phyloP scores from a whole-genome alignment of 2,113 vertebrate species.

The Ciconia maguari region DNA sequence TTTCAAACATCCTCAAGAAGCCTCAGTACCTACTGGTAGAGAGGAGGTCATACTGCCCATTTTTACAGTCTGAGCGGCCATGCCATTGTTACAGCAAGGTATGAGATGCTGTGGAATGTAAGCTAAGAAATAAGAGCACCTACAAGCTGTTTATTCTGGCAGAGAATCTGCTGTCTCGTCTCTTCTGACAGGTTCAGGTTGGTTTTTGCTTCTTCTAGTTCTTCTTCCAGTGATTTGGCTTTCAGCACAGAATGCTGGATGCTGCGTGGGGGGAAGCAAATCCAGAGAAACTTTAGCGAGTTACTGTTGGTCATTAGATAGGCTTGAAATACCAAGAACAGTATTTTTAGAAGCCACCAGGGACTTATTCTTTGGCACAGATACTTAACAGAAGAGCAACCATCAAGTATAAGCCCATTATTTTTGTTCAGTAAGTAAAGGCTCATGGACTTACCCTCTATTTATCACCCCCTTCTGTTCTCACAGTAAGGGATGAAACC shows the following conservation, averaged over 20 bases:
- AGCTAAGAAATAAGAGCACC: background rate
- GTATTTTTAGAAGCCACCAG: constrained; percentile 1
- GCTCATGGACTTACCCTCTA: background rate
- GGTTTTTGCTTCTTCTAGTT: constrained; percentile 89
- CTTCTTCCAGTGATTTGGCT: constrained; percentile 85
- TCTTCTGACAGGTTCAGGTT: constrained; percentile 80
- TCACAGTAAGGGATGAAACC: background rate
- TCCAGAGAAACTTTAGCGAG: background rate
- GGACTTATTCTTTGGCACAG: background rate
- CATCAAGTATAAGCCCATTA: background rate
- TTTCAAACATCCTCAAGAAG: background rate
- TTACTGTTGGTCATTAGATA: background rate
- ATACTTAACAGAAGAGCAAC: background rate
- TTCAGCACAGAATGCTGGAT: constrained; percentile 81
- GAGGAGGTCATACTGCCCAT: background rate
- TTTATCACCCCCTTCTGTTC: background rate
- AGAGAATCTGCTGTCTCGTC: constrained; percentile 63
- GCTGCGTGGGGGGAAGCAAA: constrained; percentile 58
- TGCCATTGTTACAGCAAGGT: background rate
- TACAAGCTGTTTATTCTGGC: constrained; percentile 84
- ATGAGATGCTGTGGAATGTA: background rate
- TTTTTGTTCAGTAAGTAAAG: background rate
- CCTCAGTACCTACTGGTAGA: background rate
- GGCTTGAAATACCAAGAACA: background rate
- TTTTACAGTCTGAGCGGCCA: background rate